A percentile compares a stretch with the other conserved stretches of the same genome.
Conservation (phyloP, 2,113 vertebrate species). For the Barnardius zonarius region DNA sequence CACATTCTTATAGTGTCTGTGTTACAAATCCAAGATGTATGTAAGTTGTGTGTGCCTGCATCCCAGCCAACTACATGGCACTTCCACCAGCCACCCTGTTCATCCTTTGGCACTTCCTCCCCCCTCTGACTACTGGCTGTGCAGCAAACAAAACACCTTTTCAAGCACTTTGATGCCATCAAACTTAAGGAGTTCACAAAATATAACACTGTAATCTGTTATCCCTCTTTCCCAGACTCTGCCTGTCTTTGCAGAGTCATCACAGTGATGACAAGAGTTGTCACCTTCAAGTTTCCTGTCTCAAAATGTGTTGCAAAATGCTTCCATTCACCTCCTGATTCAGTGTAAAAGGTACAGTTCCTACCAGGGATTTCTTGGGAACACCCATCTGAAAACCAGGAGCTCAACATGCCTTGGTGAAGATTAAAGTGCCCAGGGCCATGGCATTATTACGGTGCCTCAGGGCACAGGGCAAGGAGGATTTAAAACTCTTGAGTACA, state of each 20-base stretch:
- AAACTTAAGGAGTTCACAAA: background rate
- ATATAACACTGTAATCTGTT: background rate
- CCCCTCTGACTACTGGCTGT: background rate
- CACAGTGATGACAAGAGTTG: background rate
- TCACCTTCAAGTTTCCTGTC: background rate
- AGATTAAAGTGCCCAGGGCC: background rate
- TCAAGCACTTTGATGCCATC: background rate
- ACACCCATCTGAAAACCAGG: background rate
- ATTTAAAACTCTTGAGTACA: background rate
- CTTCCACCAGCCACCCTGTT: background rate
- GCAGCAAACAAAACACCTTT: background rate
- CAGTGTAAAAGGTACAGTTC: background rate
- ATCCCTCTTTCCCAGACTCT: background rate
- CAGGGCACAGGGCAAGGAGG: background rate
- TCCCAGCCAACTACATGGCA: background rate
- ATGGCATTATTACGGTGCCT: background rate
- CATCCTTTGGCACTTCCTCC: background rate
- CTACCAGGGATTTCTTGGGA: background rate
- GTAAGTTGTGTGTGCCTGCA: background rate
- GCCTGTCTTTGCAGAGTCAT: background rate
- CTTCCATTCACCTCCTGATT: background rate
- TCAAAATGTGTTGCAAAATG: background rate
- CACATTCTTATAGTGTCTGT: fast-evolving
- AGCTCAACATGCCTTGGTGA: background rate
- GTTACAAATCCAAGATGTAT: background rate